Evolutionary conservation across 2,888 invertebrate genomes (phyloP), one percentile per base, ranked within the genome.

Genomic region (Neocrepidodera transversa): DNA sequence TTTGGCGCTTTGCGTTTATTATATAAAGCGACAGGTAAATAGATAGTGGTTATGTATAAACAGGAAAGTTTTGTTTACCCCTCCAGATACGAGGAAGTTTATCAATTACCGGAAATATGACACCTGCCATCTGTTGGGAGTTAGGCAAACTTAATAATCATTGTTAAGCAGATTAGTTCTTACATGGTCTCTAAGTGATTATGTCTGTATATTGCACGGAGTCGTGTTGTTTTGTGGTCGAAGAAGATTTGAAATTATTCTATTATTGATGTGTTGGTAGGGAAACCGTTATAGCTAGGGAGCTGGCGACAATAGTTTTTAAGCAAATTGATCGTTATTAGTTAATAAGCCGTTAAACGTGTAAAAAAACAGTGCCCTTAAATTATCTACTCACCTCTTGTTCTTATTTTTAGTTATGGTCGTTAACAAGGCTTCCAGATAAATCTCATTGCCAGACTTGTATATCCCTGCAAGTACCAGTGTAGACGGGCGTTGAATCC

Each of bases 101-200:
- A 54, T 45, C 45, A 54, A 54, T 54, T 54, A 45, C 43, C 45
- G 54, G 32, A 35, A 53, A 53, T 53, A 45, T 36, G 53, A 53
- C 43, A 45, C 53, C 45, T 47, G 36, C 45, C 53, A 18, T 40
- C 26, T 40, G 18, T 11, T 14, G 16, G 16, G 51, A 16, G 18
- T 18, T 30, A 10, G 16, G 51, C 26, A 30, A 51, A 51, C 51
- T 51, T 51, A 11, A 51, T 51, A 51, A 51, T 40, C 20, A 40
- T 40, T 18, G 16, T 14, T 40, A 28, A 40, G 13, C 2, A 18
- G 38, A 47, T 47, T 38, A 38, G 17, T 38, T 38, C 13, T 5
- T 35, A 35, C 13, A 13, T 7, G 13, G 13, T 11, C 13, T 11
- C 17, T 38, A 17, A 38, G 38, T 38, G 38, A 16, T 38, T 38